Base-by-base conservation (phyloP, 1,140 invertebrate genomes). In the Sweltsa coloradensis region DNA sequence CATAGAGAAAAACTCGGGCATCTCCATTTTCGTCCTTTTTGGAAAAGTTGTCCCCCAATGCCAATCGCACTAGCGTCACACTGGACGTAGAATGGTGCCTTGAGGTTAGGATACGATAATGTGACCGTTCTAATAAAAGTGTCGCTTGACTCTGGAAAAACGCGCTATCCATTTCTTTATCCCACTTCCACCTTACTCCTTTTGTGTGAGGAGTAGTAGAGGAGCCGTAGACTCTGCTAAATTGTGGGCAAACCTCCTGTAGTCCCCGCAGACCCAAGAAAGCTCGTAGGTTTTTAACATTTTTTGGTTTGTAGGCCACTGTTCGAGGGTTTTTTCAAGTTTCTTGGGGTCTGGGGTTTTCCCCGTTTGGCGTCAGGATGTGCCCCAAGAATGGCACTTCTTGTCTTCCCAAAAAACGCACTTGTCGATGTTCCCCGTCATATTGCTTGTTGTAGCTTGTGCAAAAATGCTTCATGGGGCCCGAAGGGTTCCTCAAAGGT, bases 261-360 rank as follows among this genome's bases (percentile, higher is more conserved):
- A 67, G 55, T 52, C 64, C 45, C 57, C 58, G 36, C 59, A 57
- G 0, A 65, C 27, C 0, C 21, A 66, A 42, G 53, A 64, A 64
- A 11, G 47, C 48, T 46, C 59, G 55, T 5, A 65, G 42, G 31
- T 64, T 53, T 47, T 59, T 53, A 11, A 52, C 37, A 37, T 53
- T 60, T 23, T 54, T 53, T 16, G 63, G 62, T 14, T n/a, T n/a
- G 45, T 19, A 6, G 55, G 54, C 39, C 60, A 60, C 1, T 60
- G 36, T 11, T 42, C 18, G 19, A 64, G 60, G 1, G 52, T 46
- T n/a, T n/a, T n/a, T 26, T 52, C 18, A 7, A 64, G 22, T 23
- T 61, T 61, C 3, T 57, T 51, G 5, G 59, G 58, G 27, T 64
- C 54, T 2, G 55, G 59, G 18, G 24, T 13, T 13, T n/a, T 64